Conservation (phyloP, 2,113 vertebrate species). For the Neoarius graeffei region DNA sequence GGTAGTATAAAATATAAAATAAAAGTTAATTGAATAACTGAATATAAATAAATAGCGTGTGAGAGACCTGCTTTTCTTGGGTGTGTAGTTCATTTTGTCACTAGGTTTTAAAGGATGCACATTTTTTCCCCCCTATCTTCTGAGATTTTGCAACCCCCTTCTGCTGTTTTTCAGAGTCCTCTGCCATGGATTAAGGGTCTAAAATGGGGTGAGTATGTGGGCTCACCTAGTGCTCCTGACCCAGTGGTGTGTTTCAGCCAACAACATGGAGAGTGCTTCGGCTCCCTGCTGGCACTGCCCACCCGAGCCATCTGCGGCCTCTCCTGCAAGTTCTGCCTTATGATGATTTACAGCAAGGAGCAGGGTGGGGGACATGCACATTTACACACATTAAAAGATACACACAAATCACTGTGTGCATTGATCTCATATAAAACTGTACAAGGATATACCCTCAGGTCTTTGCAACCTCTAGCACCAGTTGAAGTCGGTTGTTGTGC, state of each 20-base stretch:
- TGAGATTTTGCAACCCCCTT: slow-evolving; percentile 6
- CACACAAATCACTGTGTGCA: background rate
- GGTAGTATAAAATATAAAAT: background rate
- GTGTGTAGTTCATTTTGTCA: background rate
- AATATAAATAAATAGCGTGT: background rate
- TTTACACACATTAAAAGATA: slow-evolving; percentile 12
- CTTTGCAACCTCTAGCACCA: background rate
- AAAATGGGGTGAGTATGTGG: slow-evolving; percentile 97
- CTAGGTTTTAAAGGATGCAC: background rate
- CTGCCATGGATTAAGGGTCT: slow-evolving; percentile 95
- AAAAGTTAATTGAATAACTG: background rate
- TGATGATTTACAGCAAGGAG: slow-evolving; percentile 99
- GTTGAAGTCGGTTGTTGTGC: background rate
- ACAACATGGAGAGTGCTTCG: slow-evolving; percentile 91
- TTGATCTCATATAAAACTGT: background rate
- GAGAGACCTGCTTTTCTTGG: background rate
- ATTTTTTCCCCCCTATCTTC: background rate
- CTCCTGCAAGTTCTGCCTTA: slow-evolving; percentile 93
- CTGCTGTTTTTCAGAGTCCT: slow-evolving; percentile 79
- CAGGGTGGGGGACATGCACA: slow-evolving; percentile 78
- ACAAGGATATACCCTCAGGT: background rate
- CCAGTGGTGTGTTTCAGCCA: slow-evolving; percentile 98
- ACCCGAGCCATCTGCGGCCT: slow-evolving; percentile 94
- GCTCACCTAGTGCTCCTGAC: slow-evolving; percentile 92
- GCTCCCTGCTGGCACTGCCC: slow-evolving; percentile 90